These are phyloP conservation scores for Oedothorax gibbosus DNA, from an alignment of 1,140 invertebrate genomes.

Conservation along the genomic window DNA sequence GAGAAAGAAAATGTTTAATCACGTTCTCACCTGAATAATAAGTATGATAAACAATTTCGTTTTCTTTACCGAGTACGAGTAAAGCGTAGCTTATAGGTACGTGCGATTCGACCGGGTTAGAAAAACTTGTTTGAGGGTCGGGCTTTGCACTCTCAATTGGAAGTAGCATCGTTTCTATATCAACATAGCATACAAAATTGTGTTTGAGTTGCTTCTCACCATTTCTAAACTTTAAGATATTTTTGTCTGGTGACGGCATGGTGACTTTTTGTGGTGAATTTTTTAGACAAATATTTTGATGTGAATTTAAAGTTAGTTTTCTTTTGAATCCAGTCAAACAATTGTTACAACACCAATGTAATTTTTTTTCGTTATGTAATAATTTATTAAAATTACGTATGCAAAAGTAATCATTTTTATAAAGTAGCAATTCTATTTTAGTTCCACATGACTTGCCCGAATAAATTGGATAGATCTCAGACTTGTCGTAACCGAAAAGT, in stretches of 20 bases:
- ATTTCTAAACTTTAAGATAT: not conserved
- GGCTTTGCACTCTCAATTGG: not conserved
- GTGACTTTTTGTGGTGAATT: not conserved
- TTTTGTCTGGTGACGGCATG: not conserved
- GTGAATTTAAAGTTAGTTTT: not conserved
- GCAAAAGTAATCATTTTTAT: conserved; percentile 25
- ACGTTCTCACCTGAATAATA: not conserved
- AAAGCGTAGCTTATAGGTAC: not conserved
- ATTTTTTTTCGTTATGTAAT: not conserved
- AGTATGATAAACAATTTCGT: not conserved
- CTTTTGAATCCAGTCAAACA: not conserved
- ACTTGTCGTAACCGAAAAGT: not conserved
- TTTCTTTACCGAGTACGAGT: not conserved
- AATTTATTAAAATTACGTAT: conserved; percentile 21
- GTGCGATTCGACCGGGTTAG: not conserved
- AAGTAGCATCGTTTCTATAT: conserved; percentile 2
- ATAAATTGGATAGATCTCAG: not conserved
- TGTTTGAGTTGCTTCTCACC: not conserved
- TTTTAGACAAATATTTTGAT: conserved; percentile 8
- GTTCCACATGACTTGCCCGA: not conserved
- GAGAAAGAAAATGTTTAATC: not conserved
- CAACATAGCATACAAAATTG: not conserved
- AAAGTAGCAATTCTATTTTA: conserved; percentile 12
- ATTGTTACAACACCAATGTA: not conserved
- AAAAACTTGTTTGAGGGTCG: not conserved